A percentile compares a stretch with the other conserved stretches of the same genome.
phyloP scores from a whole-genome alignment of 1,140 invertebrate genomes.

The Drosophila mojavensis region DNA sequence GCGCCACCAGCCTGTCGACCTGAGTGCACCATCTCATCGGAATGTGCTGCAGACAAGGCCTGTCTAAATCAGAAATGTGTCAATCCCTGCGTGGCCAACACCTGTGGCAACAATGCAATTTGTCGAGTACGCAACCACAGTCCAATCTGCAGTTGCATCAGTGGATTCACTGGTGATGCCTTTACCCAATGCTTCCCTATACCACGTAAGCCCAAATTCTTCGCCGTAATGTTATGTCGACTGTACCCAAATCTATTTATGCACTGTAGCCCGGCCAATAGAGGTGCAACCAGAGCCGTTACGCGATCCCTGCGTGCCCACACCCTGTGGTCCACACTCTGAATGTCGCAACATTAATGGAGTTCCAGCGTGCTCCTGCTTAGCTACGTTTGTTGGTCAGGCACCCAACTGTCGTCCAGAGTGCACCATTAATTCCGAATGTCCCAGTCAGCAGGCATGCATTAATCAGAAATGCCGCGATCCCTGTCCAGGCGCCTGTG shows the following conservation, averaged over 20 bases:
- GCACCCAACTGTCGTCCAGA: slow-evolving; percentile 93
- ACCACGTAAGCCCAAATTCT: slow-evolving; percentile 86
- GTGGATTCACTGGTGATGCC: slow-evolving; percentile 88
- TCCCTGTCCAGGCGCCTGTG: slow-evolving; percentile 94
- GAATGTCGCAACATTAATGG: slow-evolving; percentile 89
- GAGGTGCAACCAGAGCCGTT: slow-evolving; percentile 87
- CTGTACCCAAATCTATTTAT: background rate
- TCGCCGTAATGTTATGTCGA: background rate
- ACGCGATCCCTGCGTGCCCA: slow-evolving; percentile 90
- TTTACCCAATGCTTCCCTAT: slow-evolving; percentile 87
- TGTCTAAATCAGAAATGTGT: slow-evolving; percentile 89
- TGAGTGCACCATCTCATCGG: slow-evolving; percentile 88
- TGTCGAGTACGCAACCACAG: slow-evolving; percentile 91
- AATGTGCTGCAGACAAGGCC: slow-evolving; percentile 87
- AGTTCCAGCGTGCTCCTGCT: slow-evolving; percentile 91
- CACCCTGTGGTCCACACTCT: slow-evolving; percentile 93
- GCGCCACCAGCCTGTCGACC: slow-evolving; percentile 87
- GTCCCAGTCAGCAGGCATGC: slow-evolving; percentile 91
- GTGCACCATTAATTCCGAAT: slow-evolving; percentile 93
- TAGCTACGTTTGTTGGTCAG: slow-evolving; percentile 90
- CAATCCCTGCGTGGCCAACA: slow-evolving; percentile 88
- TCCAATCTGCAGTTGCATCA: slow-evolving; percentile 88
- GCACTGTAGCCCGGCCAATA: slow-evolving; percentile 86
- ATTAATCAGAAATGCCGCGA: slow-evolving; percentile 92
- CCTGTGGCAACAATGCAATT: slow-evolving; percentile 88